These are phyloP conservation scores for Napeogenes sylphis DNA, from an alignment of 2,888 invertebrate species.

Conservation along the genomic window DNA sequence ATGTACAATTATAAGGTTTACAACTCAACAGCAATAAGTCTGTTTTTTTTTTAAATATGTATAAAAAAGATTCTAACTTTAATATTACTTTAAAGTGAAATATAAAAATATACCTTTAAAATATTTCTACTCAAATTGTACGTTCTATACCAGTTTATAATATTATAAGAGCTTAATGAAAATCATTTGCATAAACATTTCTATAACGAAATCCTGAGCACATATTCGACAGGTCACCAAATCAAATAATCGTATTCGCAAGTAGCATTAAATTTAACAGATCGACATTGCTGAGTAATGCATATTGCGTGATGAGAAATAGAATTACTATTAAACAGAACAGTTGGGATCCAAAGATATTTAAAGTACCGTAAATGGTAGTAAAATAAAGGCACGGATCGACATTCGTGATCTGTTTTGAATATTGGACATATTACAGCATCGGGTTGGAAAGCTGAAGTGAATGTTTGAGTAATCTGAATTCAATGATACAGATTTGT, in stretches of 20 bases:
- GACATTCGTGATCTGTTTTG: slow-evolving; percentile 19
- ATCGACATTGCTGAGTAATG: slow-evolving; percentile 30
- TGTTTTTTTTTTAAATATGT: no score
- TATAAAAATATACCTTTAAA: no score
- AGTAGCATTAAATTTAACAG: slow-evolving; percentile 27
- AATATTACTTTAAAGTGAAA: no score
- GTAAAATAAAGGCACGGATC: slow-evolving; percentile 18
- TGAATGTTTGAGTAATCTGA: slow-evolving; percentile 4
- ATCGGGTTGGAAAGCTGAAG: slow-evolving; percentile 15
- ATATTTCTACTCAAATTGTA: no score
- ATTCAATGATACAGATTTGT: neutral
- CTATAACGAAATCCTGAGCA: neutral
- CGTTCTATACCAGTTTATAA: no score
- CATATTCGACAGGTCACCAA: slow-evolving; percentile 3
- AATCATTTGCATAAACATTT: neutral
- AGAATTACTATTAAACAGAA: slow-evolving; percentile 27
- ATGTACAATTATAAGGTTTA: no score
- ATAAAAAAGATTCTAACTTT: no score
- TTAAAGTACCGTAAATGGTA: slow-evolving; percentile 17
- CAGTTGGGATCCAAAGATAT: slow-evolving; percentile 11
- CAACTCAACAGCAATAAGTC: no score
- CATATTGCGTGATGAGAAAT: slow-evolving; percentile 32
- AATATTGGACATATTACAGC: slow-evolving; percentile 20
- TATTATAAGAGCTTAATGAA: no score
- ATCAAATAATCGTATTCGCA: slow-evolving; percentile 12